Percentiles rank a stretch among this genome's conserved stretches.
Conservation (phyloP, 2,888 invertebrate genomes). For the Tiliacea citrago region DNA sequence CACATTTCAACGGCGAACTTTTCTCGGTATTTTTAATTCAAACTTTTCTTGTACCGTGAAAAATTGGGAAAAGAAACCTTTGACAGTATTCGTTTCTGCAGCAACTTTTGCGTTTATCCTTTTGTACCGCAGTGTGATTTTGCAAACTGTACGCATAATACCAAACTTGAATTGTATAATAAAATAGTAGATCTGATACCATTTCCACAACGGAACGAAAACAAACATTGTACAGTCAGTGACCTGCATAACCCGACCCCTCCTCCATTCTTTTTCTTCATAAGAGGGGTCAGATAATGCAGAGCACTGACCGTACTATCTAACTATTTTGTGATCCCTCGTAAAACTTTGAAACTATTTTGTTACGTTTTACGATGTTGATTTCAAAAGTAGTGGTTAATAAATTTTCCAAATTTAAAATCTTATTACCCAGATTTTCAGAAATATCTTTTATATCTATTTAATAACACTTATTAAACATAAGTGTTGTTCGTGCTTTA, state of each 20-base stretch:
- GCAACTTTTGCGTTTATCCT: constrained; percentile 13
- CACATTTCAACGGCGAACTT: constrained; percentile 10
- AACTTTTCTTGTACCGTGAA: constrained; percentile 27
- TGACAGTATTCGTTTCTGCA: neutral
- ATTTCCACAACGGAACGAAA: constrained; percentile 25
- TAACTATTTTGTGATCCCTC: constrained; percentile 18
- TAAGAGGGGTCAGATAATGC: no score
- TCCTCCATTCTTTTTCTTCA: no score
- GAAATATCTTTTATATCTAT: constrained; percentile 17
- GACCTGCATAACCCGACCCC: no score
- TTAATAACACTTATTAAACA: constrained; percentile 6
- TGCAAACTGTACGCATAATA: constrained; percentile 18
- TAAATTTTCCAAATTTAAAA: constrained; percentile 21
- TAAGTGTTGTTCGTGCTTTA: neutral
- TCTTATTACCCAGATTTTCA: neutral
- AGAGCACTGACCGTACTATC: neutral
- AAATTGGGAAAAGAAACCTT: neutral
- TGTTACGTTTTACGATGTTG: constrained; percentile 31
- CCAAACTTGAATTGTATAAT: constrained; percentile 9
- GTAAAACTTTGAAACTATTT: constrained; percentile 35
- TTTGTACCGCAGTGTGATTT: constrained; percentile 22
- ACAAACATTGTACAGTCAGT: constrained; percentile 14
- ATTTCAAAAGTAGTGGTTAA: constrained; percentile 8
- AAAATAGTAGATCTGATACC: constrained; percentile 28
- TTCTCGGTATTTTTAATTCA: constrained; percentile 24